Conservation (phyloP, 2,113 vertebrate genomes). For the Lontra canadensis region DNA sequence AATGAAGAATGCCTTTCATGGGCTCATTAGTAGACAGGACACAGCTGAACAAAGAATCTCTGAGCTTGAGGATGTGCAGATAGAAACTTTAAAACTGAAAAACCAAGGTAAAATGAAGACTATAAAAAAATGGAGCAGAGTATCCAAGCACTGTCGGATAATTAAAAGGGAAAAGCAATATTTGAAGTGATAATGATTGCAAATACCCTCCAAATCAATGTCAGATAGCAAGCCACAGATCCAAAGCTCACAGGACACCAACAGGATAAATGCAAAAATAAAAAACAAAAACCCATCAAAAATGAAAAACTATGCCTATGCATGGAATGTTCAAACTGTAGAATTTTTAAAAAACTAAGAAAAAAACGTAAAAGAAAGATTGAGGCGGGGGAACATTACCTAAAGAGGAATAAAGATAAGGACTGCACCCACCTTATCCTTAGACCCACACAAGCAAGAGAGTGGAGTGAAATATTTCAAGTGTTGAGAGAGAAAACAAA, state of each 20-base stretch:
- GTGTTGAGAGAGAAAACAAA: not conserved
- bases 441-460: not conserved
- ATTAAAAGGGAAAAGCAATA: not conserved
- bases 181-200: not conserved
- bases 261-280: not conserved
- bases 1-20: not conserved
- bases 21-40: not conserved
- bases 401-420: not conserved
- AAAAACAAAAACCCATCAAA: not conserved
- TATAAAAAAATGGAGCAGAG: not conserved
- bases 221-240: not conserved
- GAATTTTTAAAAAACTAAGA: not conserved
- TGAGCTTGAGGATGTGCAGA: not conserved
- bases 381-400: not conserved
- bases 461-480: not conserved
- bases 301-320: not conserved
- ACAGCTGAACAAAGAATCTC: not conserved
- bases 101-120: not conserved
- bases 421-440: not conserved
- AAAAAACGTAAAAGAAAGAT: not conserved
- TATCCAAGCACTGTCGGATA: not conserved
- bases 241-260: not conserved
- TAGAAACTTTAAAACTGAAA: not conserved
- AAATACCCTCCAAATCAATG: not conserved
- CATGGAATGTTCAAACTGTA: not conserved